Conservation (phyloP, 2,113 vertebrate species). For the Phalacrocorax brasilianus region DNA sequence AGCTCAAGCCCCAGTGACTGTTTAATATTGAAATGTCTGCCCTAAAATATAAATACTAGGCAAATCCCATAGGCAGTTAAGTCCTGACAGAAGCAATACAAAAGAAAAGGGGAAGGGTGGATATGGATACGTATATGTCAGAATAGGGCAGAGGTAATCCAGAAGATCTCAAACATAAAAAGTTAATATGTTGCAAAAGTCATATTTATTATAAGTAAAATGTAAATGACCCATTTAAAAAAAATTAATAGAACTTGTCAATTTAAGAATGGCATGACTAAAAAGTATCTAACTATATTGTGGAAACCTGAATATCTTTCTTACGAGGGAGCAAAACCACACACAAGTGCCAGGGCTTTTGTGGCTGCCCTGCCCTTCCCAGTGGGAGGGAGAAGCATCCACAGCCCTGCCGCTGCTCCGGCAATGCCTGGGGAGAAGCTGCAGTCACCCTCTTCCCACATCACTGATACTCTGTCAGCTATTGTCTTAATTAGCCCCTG, state of each 20-base stretch:
- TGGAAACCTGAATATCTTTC: background rate
- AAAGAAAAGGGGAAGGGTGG: background rate
- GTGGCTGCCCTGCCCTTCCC: background rate
- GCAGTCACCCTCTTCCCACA: background rate
- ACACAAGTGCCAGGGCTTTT: background rate
- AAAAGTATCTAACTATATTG: background rate
- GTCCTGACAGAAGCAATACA: slow-evolving; percentile 3
- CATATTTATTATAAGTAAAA: background rate
- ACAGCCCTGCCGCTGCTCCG: background rate
- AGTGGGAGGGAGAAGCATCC: background rate
- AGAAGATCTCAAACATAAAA: background rate
- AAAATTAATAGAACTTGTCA: background rate
- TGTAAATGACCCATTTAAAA: background rate
- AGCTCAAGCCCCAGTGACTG: slow-evolving; percentile 7
- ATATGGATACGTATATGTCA: background rate
- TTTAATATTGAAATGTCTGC: background rate
- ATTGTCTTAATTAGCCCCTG: background rate
- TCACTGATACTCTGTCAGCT: background rate
- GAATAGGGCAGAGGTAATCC: background rate
- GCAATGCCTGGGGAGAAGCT: background rate
- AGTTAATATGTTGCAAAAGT: background rate
- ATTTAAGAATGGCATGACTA: background rate
- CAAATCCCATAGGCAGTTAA: background rate
- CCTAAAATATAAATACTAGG: background rate
- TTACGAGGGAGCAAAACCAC: background rate